Conservation (phyloP, 1,140 invertebrate species). For the Lerema accius region DNA sequence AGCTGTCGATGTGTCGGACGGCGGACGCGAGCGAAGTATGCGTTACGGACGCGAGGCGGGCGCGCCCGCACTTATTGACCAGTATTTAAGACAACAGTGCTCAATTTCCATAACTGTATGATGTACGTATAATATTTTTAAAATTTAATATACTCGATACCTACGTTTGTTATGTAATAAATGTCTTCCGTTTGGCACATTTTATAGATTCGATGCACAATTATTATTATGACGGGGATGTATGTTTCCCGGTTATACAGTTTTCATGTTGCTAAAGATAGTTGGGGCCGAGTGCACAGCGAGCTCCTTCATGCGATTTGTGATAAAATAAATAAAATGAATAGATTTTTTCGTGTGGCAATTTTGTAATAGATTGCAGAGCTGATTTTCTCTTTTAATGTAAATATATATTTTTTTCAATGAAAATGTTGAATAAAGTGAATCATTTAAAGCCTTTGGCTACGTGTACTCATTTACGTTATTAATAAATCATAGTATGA, state of each 20-base stretch:
- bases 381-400: conserved; percentile 78
- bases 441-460: conserved; percentile 80
- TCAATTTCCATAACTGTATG: conserved; percentile 79
- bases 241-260: conserved; percentile 43
- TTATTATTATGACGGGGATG: conserved; percentile 67
- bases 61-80: conserved; percentile 42
- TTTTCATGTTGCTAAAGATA: conserved; percentile 46
- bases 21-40: conserved; percentile 35
- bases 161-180: conserved; percentile 75
- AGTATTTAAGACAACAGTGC: conserved; percentile 75
- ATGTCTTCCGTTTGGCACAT: conserved; percentile 81
- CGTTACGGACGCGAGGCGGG: conserved; percentile 39
- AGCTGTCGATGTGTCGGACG: not conserved
- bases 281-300: conserved; percentile 75
- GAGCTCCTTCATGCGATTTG: conserved; percentile 72
- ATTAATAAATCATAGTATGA: conserved; percentile 82
- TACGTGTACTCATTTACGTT: conserved; percentile 82
- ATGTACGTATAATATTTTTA: conserved; percentile 75
- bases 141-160: conserved; percentile 57
- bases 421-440: conserved; percentile 77
- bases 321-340: conserved; percentile 69
- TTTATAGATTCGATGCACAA: conserved; percentile 75
- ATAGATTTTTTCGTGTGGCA: conserved; percentile 68
- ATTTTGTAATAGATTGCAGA: conserved; percentile 75
- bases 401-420: conserved; percentile 79